Conservation (phyloP, 2,888 invertebrate species). For the Dicycla oo region DNA sequence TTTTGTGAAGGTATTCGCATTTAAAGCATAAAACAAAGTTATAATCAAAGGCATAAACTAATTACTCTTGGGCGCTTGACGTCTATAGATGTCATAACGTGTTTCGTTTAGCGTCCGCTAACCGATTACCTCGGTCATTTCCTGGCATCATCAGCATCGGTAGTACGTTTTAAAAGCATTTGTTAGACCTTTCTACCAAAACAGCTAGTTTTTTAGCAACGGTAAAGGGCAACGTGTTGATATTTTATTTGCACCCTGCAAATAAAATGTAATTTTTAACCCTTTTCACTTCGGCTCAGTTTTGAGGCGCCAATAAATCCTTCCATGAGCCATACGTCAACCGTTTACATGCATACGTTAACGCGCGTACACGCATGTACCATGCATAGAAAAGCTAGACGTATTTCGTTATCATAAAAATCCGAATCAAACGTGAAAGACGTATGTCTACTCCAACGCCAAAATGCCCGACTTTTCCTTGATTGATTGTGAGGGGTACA, state of each 20-base stretch:
- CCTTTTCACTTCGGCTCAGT: background rate
- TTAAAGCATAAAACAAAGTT: no score
- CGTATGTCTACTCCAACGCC: background rate
- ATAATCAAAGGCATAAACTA: no score
- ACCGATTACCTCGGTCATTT: background rate
- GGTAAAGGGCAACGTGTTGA: background rate
- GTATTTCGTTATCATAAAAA: constrained; percentile 9
- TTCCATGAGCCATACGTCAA: background rate
- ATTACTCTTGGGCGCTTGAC: no score
- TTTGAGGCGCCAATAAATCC: background rate
- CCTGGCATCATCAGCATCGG: background rate
- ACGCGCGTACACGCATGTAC: background rate
- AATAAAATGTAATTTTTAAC: no score
- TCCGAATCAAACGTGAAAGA: constrained; percentile 2
- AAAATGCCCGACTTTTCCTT: constrained; percentile 17
- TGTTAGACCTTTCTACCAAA: background rate
- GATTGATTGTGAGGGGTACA: constrained; percentile 36
- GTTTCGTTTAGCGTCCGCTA: no score
- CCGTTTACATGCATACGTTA: constrained; percentile 1
- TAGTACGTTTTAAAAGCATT: no score
- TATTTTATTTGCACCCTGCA: background rate
- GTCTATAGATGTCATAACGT: no score
- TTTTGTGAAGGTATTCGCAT: constrained; percentile 1
- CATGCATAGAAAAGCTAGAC: background rate
- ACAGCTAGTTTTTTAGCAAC: background rate